These are phyloP conservation scores for Cephus nigrinus DNA, from an alignment of 2,888 invertebrate genomes.

Conservation along the genomic window DNA sequence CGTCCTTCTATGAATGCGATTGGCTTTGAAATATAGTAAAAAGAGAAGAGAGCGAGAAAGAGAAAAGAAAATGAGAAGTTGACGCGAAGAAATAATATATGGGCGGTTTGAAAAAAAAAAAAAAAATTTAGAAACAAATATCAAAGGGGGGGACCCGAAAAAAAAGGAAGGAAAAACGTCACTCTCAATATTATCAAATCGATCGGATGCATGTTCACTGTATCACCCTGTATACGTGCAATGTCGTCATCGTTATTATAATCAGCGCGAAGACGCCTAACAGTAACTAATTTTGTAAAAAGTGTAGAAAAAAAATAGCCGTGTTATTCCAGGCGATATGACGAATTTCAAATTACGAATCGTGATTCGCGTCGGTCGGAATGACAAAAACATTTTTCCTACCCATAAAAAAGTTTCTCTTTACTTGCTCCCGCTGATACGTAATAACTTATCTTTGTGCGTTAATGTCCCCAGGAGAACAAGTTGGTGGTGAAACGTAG, in stretches of 20 bases:
- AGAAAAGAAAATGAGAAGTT: neutral
- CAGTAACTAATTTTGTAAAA: neutral
- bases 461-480: conserved; percentile 29
- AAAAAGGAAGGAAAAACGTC: neutral
- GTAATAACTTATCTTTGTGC: neutral
- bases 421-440: neutral
- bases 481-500: conserved; percentile 28
- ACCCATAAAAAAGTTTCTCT: neutral
- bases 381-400: neutral
- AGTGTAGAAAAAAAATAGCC: neutral
- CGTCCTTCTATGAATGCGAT: neutral
- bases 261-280: neutral
- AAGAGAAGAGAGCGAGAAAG: conserved; percentile 7
- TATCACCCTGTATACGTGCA: neutral
- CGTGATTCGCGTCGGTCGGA: neutral
- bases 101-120: neutral
- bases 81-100: conserved; percentile 9
- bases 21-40: neutral
- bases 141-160: conserved; percentile 11
- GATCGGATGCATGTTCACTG: too few relatives aligned
- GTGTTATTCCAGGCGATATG: neutral
- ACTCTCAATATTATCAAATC: too few relatives aligned
- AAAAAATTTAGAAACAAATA: conserved; percentile 16
- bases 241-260: neutral
- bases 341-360: neutral